Evolutionary conservation across 2,888 invertebrate species (phyloP).

Genomic region (Rhimphoctona megacephalus): DNA sequence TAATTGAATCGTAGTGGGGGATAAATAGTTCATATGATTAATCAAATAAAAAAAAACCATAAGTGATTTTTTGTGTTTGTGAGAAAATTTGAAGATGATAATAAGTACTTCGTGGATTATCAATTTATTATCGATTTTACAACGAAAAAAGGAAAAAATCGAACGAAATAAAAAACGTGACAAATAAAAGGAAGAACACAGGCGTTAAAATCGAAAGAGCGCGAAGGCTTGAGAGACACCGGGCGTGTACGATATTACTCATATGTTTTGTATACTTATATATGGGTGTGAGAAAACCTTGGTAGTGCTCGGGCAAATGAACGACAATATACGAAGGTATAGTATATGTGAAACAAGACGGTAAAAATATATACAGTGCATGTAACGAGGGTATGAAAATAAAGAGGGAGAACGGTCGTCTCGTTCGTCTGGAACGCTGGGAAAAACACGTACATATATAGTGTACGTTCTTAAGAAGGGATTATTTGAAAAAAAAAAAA

Average conservation of each 20-base stretch:
- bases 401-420: constrained; percentile 47
- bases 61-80: not conserved
- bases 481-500: constrained; percentile 18
- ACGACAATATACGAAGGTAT: constrained; percentile 46
- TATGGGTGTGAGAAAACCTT: constrained; percentile 58
- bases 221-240: constrained; percentile 59
- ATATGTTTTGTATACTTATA: constrained; percentile 10
- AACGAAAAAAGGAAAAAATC: constrained; percentile 12
- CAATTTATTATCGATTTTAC: constrained; percentile 27
- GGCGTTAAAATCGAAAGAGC: constrained; percentile 50
- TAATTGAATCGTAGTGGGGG: not conserved
- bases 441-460: not conserved
- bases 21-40: not conserved
- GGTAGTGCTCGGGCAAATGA: constrained; percentile 60
- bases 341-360: constrained; percentile 38
- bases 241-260: constrained; percentile 37
- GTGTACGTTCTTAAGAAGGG: not conserved
- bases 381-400: constrained; percentile 56
- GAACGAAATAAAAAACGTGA: constrained; percentile 15
- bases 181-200: constrained; percentile 29
- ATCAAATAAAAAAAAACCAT: not conserved
- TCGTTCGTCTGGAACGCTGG: constrained; percentile 48
- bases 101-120: not conserved
- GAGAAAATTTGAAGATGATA: not conserved
- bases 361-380: constrained; percentile 21